Evolutionary conservation across 2,113 vertebrate species (phyloP).

Genomic region (Varanus salvator): DNA sequence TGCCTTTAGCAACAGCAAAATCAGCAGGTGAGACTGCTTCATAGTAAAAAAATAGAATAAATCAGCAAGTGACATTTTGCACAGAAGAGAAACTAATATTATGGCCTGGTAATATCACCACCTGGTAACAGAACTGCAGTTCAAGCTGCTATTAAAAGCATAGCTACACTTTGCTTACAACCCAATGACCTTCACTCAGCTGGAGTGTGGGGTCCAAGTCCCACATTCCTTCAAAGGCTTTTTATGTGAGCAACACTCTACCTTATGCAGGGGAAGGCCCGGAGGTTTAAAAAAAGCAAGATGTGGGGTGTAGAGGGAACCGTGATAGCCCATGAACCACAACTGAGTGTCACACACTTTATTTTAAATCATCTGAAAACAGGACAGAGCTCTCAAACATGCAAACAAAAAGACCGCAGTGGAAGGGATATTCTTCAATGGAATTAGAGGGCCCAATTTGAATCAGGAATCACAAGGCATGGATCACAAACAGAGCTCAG

Average conservation of each 20-base stretch:
- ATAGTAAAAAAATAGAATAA: no score
- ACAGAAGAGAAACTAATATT: neutral
- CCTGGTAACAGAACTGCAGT: neutral
- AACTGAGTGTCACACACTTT: neutral
- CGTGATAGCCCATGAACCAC: neutral
- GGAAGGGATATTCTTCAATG: no score
- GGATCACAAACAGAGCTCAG: no score
- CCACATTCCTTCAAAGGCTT: neutral
- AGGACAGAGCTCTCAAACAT: neutral
- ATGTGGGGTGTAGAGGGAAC: neutral
- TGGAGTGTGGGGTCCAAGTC: no score
- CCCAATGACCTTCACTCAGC: neutral
- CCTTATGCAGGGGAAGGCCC: neutral
- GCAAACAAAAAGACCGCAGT: no score
- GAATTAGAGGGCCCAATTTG: no score
- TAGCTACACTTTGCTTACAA: neutral
- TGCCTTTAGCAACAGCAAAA: neutral
- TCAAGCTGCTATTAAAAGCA: neutral
- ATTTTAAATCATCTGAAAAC: neutral
- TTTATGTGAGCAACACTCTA: neutral
- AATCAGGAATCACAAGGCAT: no score
- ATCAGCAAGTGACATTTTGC: neutral
- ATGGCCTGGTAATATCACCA: neutral
- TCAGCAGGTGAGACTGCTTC: neutral
- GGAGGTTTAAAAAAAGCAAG: neutral